Percentiles rank a stretch among this genome's conserved stretches.
Evolutionary conservation across 1,140 invertebrate genomes (phyloP).

Genomic region (Neodiprion lecontei): DNA sequence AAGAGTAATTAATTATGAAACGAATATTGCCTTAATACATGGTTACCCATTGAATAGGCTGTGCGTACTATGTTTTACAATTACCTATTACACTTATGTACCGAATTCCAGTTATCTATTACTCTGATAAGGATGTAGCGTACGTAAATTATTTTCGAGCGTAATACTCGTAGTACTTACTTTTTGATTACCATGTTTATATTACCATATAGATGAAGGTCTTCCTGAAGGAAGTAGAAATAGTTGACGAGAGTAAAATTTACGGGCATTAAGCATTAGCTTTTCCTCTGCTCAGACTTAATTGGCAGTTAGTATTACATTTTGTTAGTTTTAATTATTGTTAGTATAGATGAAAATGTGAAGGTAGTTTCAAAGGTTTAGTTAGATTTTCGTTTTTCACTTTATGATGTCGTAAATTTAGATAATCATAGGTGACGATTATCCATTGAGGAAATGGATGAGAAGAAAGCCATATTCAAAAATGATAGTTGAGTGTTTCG

Average conservation of each 20-base stretch:
- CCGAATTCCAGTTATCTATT: background rate
- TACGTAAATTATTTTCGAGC: background rate
- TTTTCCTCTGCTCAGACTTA: too few species aligned
- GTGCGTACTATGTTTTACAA: slow-evolving; percentile 25
- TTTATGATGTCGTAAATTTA: too few species aligned
- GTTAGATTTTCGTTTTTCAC: too few species aligned
- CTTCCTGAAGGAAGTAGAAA: background rate
- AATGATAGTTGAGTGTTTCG: too few species aligned
- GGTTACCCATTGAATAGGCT: slow-evolving; percentile 28
- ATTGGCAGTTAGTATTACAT: too few species aligned
- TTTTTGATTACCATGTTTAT: background rate
- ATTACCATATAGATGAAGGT: background rate
- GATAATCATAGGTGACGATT: too few species aligned
- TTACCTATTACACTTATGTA: background rate
- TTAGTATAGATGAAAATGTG: too few species aligned
- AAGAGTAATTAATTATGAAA: slow-evolving; percentile 2
- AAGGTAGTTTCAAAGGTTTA: too few species aligned
- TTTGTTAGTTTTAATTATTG: too few species aligned
- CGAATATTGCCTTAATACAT: slow-evolving; percentile 43
- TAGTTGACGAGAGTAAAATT: background rate
- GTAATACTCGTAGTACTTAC: background rate
- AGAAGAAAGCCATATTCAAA: too few species aligned
- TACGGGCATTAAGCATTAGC: background rate
- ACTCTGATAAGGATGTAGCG: background rate
- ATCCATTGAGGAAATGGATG: too few species aligned